Base-by-base conservation (phyloP, 2,797 vertebrate genomes). In the Clamator glandarius region DNA sequence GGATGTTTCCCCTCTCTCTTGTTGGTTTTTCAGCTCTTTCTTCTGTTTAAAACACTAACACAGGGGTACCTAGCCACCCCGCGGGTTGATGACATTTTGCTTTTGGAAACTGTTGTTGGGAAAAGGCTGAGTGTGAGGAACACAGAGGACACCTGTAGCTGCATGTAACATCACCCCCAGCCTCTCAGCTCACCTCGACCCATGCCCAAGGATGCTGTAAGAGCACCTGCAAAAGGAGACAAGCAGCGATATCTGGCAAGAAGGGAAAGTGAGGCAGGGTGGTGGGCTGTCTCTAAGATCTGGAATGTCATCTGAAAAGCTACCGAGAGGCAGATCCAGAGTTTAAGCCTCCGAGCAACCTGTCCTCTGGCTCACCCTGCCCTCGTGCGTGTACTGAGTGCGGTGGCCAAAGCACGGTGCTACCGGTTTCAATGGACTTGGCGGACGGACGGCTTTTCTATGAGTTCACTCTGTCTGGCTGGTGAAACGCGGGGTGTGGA, bases 311-410 rank as follows among this genome's bases (percentile, higher is more conserved):
- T 72, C 39, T 59, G 79, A 36, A 88, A 63, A 59, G 77, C 48
- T 35, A 24, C 39, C 3, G 29, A 75, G 91, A 92, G 94, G 82
- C 50, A 59, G 90, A 62, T 82, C 52, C 85, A 67, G 93, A 77
- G 73, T 73, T 93, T 39, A 87, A 79, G 63, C 86, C 84, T 92
- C 48, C 48, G 89, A 96, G 87, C 81, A 90, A 77, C 95, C 96
- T 93, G 86, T 95, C 95, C 93, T 89, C 95, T 95, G 94, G 95
- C 94, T 96, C 93, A 95, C 96, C 92, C 93, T 95, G 92, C 88
- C 81, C 88, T 76, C 4, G 28, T 18, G 83, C 94, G 88, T 35
- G 88, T 63, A 44, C 44, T 1, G 93, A 74, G 93, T 36, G 18
- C 50, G 0, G 77, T 41, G 84, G 94, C 94, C 96, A 93, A 84